Percentiles rank a stretch among this genome's conserved stretches.
phyloP scores from a whole-genome alignment of 2,113 vertebrate species.

The Vidua macroura region DNA sequence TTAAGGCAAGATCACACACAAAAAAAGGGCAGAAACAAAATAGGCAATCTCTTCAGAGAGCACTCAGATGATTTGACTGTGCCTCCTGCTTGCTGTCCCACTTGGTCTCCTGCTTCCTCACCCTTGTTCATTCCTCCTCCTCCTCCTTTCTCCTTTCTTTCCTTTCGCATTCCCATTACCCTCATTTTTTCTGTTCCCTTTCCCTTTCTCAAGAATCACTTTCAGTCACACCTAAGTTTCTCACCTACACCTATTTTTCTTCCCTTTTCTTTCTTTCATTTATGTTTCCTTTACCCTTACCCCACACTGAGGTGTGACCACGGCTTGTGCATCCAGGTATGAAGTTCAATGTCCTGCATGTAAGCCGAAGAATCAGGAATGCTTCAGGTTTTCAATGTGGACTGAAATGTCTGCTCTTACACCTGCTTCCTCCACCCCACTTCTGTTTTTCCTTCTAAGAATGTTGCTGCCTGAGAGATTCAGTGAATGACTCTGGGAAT shows the following conservation, averaged over 20 bases:
- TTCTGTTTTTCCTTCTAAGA: neutral
- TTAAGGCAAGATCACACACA: constrained; percentile 60
- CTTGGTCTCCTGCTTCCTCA: neutral
- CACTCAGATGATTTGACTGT: neutral
- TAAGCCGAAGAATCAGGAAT: neutral
- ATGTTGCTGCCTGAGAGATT: neutral
- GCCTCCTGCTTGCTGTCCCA: neutral
- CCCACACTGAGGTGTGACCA: neutral
- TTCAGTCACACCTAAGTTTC: neutral
- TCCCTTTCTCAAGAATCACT: neutral
- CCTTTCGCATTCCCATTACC: neutral
- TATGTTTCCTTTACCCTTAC: neutral
- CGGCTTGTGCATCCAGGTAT: neutral
- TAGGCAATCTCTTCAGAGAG: constrained; percentile 12
- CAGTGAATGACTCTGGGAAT: neutral
- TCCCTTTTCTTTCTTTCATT: neutral
- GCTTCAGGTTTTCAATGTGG: neutral
- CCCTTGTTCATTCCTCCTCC: neutral
- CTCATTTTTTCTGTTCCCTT: neutral
- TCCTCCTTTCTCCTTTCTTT: neutral
- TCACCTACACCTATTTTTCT: neutral
- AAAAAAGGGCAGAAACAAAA: neutral
- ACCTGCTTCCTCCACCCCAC: neutral
- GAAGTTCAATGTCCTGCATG: neutral
- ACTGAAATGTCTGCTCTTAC: neutral